Percentiles rank a stretch among this genome's conserved stretches.
phyloP scores from a whole-genome alignment of 1,140 invertebrate genomes.

The Hyposmocoma kahamanoa region DNA sequence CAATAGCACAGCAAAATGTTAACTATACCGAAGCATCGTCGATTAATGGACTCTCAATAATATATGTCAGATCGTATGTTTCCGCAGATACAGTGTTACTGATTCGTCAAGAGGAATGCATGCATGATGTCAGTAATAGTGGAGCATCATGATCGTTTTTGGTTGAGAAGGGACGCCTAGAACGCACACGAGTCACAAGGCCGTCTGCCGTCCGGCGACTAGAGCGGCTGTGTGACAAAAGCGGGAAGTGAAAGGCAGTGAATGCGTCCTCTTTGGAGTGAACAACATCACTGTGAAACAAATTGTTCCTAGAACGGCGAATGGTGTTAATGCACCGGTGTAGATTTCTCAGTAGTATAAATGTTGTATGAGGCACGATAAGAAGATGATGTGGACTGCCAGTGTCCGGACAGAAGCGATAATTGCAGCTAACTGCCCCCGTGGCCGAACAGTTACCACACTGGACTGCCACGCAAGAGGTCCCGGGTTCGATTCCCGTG shows the following conservation, averaged over 20 bases:
- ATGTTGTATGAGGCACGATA: too few relatives aligned
- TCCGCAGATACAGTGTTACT: neutral
- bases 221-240: conserved; percentile 60
- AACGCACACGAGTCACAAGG: conserved; percentile 57
- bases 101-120: neutral
- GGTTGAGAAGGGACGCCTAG: conserved; percentile 51
- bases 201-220: conserved; percentile 61
- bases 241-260: conserved; percentile 72
- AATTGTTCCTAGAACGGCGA: conserved; percentile 19
- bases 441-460: too few relatives aligned
- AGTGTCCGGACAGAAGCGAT: too few relatives aligned
- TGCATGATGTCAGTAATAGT: conserved; percentile 33
- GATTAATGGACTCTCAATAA: neutral
- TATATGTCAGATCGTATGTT: neutral
- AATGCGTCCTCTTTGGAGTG: conserved; percentile 54
- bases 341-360: too few relatives aligned
- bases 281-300: conserved; percentile 27
- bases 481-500: too few relatives aligned
- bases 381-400: too few relatives aligned
- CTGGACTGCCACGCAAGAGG: too few relatives aligned
- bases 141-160: conserved; percentile 15
- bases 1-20: conserved; percentile 35
- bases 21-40: conserved; percentile 10
- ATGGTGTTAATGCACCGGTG: neutral
- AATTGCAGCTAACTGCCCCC: too few relatives aligned